Percentiles rank a stretch among this genome's conserved stretches.
Conservation (phyloP, 2,113 vertebrate species). For the Craseonycteris thonglongyai region DNA sequence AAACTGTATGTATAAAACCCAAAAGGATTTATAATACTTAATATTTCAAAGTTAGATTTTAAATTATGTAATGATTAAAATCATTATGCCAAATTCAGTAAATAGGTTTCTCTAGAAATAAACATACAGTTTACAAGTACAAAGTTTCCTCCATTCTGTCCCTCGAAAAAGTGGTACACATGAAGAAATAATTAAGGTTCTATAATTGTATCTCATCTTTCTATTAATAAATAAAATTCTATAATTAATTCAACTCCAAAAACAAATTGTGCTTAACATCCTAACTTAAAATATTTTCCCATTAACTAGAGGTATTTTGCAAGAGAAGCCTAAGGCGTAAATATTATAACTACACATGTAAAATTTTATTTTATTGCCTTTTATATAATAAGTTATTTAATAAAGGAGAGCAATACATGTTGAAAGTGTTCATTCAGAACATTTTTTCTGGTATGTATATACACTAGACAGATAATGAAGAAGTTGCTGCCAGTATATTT, state of each 20-base stretch:
- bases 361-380: neutral
- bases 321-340: slow-evolving; percentile 52
- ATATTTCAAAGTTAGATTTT: neutral
- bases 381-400: slow-evolving; percentile 23
- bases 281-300: neutral
- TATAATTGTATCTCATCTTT: slow-evolving; percentile 25
- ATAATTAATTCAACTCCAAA: slow-evolving; percentile 38
- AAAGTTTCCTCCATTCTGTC: neutral
- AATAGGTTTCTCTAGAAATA: neutral
- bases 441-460: too few relatives aligned
- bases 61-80: slow-evolving; percentile 11
- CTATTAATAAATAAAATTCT: slow-evolving; percentile 62
- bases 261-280: slow-evolving; percentile 8
- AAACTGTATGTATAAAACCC: too few relatives aligned
- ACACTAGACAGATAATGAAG: too few relatives aligned
- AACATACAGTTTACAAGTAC: neutral
- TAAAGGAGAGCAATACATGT: slow-evolving; percentile 9
- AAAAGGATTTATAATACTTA: neutral
- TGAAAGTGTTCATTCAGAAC: slow-evolving; percentile 14
- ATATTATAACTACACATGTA: slow-evolving; percentile 47
- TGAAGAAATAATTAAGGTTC: neutral
- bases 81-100: neutral
- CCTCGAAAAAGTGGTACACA: neutral
- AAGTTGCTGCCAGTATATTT: too few relatives aligned
- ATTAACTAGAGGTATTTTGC: slow-evolving; percentile 15